Conservation (phyloP, 2,888 invertebrate genomes). For the Oxytorus armatus region DNA sequence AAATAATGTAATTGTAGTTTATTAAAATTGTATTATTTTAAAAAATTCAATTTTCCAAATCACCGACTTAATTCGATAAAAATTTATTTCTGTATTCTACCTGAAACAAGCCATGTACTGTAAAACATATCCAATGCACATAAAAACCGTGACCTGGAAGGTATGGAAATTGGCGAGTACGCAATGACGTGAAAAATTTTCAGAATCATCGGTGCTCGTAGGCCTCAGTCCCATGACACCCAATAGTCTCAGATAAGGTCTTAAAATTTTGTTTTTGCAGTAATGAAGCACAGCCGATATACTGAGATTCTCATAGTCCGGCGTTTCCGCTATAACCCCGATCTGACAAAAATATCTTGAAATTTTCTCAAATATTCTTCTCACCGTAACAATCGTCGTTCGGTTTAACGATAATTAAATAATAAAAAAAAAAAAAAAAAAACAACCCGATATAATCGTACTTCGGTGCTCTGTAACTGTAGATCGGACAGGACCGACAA, state of each 20-base stretch:
- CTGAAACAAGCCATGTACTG: constrained; percentile 93
- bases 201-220: constrained; percentile 87
- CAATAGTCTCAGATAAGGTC: constrained; percentile 91
- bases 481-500: constrained; percentile 79
- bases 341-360: constrained; percentile 84
- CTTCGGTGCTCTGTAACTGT: constrained; percentile 81
- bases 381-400: neutral
- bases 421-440: neutral
- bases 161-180: constrained; percentile 89
- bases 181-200: constrained; percentile 87
- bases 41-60: too few relatives aligned
- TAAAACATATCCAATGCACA: constrained; percentile 90
- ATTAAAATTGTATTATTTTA: too few relatives aligned
- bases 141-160: constrained; percentile 88
- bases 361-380: constrained; percentile 26
- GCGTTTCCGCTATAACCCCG: constrained; percentile 89
- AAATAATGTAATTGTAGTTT: too few relatives aligned
- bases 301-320: constrained; percentile 89
- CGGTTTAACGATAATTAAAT: neutral
- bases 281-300: constrained; percentile 92
- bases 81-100: constrained; percentile 84
- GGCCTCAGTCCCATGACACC: constrained; percentile 92
- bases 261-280: constrained; percentile 92
- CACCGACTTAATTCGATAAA: too few relatives aligned
- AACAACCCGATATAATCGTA: constrained; percentile 66